Conservation (phyloP, 2,797 vertebrate genomes). For the Arremon aurantiirostris region DNA sequence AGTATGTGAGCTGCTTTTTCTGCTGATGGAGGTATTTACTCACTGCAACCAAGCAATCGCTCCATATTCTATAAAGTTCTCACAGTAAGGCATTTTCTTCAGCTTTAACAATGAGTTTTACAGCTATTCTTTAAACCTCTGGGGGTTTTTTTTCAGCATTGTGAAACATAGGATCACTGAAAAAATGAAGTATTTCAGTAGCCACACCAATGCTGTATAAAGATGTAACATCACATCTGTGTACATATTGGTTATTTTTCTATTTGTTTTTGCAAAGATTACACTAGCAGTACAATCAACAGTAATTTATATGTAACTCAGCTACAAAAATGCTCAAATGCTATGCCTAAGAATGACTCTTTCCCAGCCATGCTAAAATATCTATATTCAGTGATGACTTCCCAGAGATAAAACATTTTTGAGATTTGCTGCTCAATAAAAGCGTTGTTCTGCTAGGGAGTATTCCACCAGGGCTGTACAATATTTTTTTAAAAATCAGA, state of each 20-base stretch:
- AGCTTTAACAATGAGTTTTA: neutral
- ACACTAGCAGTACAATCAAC: neutral
- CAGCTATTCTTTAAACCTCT: neutral
- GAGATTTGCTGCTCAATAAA: neutral
- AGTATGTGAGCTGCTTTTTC: neutral
- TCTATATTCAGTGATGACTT: neutral
- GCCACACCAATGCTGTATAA: neutral
- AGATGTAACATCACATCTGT: neutral
- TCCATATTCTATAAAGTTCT: neutral
- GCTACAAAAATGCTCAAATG: neutral
- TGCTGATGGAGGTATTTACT: neutral
- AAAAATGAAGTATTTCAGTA: neutral
- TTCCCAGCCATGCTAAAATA: neutral
- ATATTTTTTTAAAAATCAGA: neutral
- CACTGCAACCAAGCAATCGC: neutral
- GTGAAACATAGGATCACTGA: neutral
- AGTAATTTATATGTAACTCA: neutral
- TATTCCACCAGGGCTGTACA: neutral
- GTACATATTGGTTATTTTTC: neutral
- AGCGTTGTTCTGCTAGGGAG: neutral
- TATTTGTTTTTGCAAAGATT: neutral
- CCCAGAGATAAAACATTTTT: neutral
- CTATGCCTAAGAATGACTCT: neutral
- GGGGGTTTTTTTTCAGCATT: neutral
- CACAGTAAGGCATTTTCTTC: neutral